phyloP scores from a whole-genome alignment of 2,797 vertebrate species.

The Thunnus albacares region DNA sequence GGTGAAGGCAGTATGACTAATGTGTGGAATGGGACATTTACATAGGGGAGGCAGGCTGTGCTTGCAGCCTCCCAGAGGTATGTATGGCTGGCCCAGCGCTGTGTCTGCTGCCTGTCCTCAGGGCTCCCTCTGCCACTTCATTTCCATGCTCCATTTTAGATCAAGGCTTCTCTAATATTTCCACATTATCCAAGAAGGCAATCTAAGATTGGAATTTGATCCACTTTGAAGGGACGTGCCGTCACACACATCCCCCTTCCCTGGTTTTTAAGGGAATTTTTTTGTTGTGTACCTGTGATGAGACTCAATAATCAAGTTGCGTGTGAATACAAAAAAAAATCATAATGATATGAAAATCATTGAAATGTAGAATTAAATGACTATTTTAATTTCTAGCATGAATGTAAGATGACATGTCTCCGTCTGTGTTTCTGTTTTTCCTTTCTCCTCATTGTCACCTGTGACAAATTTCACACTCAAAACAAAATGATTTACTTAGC shows the following conservation, averaged over 20 bases:
- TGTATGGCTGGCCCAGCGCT: conserved; percentile 76
- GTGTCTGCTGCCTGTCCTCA: conserved; percentile 83
- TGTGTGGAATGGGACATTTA: conserved; percentile 86
- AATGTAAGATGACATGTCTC: conserved; percentile 24
- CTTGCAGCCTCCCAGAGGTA: conserved; percentile 84
- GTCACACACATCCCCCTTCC: conserved; percentile 43
- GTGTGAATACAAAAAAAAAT: conserved; percentile 36
- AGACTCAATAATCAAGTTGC: conserved; percentile 24
- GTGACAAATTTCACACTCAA: conserved; percentile 65
- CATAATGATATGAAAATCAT: conserved; percentile 33
- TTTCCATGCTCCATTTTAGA: conserved; percentile 88
- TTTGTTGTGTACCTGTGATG: conserved; percentile 68
- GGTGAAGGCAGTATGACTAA: conserved; percentile 86
- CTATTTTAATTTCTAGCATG: conserved; percentile 26
- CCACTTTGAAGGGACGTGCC: conserved; percentile 79
- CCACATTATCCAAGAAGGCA: conserved; percentile 86
- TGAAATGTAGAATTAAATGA: conserved; percentile 11
- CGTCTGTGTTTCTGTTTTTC: conserved; percentile 32
- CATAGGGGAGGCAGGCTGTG: conserved; percentile 83
- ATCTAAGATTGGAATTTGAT: conserved; percentile 88
- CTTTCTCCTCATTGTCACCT: conserved; percentile 55
- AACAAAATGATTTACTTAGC: conserved; percentile 70
- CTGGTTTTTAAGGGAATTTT: conserved; percentile 57
- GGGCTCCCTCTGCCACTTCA: conserved; percentile 86
- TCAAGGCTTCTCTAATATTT: conserved; percentile 87